Percentiles rank a stretch among this genome's conserved stretches.
Conservation (phyloP, 1,140 invertebrate species). For the Drosophila melanogaster region Release_6_plus_ISO1_MT NT_037436.4:13603501-13604000, state of each 20-base stretch:
- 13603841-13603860: conserved; percentile 16
- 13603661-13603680: conserved; percentile 40
- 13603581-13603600: conserved; percentile 71
- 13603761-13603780: conserved; percentile 8
- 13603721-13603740: conserved; percentile 15
- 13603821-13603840: background rate
- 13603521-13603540: conserved; percentile 51
- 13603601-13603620: conserved; percentile 76
- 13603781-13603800: conserved; percentile 3
- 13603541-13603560: conserved; percentile 63
- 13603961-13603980: conserved; percentile 49
- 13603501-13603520: conserved; percentile 39
- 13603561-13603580: conserved; percentile 73
- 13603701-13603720: background rate
- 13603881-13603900: background rate
- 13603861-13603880: background rate
- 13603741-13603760: conserved; percentile 28
- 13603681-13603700: conserved; percentile 11
- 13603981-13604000: conserved; percentile 81
- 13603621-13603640: conserved; percentile 36
- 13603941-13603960: conserved; percentile 60
- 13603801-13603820: background rate
- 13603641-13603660: conserved; percentile 29
- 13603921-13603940: conserved; percentile 77
- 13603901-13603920: conserved; percentile 69